Conservation (phyloP, 2,888 invertebrate species). For the Portevinia maculata region DNA sequence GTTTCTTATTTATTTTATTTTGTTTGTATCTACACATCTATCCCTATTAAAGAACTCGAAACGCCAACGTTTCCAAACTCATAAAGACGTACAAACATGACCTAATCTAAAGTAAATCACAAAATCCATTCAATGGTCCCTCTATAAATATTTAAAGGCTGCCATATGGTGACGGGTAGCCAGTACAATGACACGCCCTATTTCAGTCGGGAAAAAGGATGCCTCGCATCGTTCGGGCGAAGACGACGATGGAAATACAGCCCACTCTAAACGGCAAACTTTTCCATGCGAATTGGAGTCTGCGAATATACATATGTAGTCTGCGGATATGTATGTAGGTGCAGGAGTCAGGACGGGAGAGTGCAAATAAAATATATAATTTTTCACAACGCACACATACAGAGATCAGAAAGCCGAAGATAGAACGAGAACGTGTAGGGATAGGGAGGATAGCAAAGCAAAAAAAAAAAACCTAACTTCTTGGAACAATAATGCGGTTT, state of each 20-base stretch:
- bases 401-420: slow-evolving; percentile 1
- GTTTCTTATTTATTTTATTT: slow-evolving; percentile 51
- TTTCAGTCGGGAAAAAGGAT: slow-evolving; percentile 60
- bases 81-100: slow-evolving; percentile 71
- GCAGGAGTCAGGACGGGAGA: not conserved
- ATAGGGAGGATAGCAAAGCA: slow-evolving; percentile 2
- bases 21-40: not conserved
- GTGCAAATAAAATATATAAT: slow-evolving; percentile 15
- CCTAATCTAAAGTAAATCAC: slow-evolving; percentile 74
- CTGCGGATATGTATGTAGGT: not conserved
- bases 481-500: slow-evolving; percentile 25
- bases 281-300: slow-evolving; percentile 9
- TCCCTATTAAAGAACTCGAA: slow-evolving; percentile 44
- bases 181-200: slow-evolving; percentile 72
- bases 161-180: slow-evolving; percentile 63
- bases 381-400: not conserved
- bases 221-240: slow-evolving; percentile 3
- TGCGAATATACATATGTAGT: not conserved
- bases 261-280: slow-evolving; percentile 31
- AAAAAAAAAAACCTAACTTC: slow-evolving; percentile 7
- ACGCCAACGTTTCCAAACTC: slow-evolving; percentile 1
- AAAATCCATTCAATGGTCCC: slow-evolving; percentile 69
- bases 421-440: no score
- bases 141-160: slow-evolving; percentile 72
- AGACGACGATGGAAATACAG: slow-evolving; percentile 21